Base-by-base conservation (phyloP, 2,113 vertebrate species). In the Ictalurus furcatus region DNA sequence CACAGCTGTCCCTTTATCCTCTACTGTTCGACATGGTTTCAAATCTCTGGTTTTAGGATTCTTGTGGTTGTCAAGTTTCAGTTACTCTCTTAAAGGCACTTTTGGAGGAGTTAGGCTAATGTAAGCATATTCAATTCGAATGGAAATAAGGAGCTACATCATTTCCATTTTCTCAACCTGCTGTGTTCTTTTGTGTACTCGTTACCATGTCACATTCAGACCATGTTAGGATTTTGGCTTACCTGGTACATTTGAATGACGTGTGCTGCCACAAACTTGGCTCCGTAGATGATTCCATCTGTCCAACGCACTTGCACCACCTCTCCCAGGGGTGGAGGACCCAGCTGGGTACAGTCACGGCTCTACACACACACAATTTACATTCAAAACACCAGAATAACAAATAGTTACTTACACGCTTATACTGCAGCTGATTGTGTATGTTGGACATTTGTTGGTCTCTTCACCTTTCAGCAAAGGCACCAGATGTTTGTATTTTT, bases 171-270 rank as follows among this genome's bases (percentile, higher is more conserved):
- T 13, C 21, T 6, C 40, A 28, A 25, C 23, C 3, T 48, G 44
- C 25, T 74, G 6, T 40, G 5, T 12, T 44, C 21, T 48, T 48
- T 48, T 48, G 44, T 44, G 21, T 76, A 78, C 5, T 78, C 12
- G 4, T 52, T 44, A 78, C 44, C 21, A 17, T 5, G 11, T 13
- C 37, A 48, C 16, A 54, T 83, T 37, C n/a, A 81, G 78, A 81
- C 16, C 17, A 83, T 61, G 30, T 23, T 16, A 58, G 17, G 52
- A 19, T 58, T 4, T 74, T 4, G 9, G 12, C 61, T 88, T 96
- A 99, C 98, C 97, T 98, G 97, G 92, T 99, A 99, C 98, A 99
- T 99, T 91, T 98, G 98, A 93, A 97, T 97, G 88, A 97, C 95
- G 48, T 98, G 98, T 17, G 97, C 96, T 48, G 97, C 97, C 0